Evolutionary conservation across 2,888 invertebrate species (phyloP), one percentile per base, ranked within the genome.

Genomic region (Apamea anceps): DNA sequence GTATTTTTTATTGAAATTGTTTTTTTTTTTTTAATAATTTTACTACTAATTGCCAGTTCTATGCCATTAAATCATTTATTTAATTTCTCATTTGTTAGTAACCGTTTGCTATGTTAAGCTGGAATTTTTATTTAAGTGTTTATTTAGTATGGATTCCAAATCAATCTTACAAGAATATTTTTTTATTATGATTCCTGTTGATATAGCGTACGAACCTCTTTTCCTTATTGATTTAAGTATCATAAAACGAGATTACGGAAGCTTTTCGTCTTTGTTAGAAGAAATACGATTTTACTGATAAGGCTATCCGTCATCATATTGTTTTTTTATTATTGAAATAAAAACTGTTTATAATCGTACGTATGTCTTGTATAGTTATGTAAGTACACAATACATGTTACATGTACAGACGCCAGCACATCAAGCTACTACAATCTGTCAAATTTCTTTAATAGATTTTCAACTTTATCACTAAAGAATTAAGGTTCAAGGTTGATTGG

Each of bases 181-280:
- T 72, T 71, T 71, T 71, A 4, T 1, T 48, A 60, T 71, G 73
- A 66, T 77, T 48, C 10, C 28, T 42, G 0, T 37, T 71, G 71
- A 75, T 42, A 78, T 78, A 66, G 18, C 71, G 60, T 54, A 68
- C 57, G 42, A 84, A 77, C 83, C 21, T 76, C 15, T 86, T 77
- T 48, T 32, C 72, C 57, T 37, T 72, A 75, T 75, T 72, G 79
- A 86, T 84, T 62, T 83, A 57, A 57, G 57, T 57, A 72, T 60
- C 72, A 74, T 72, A 72, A 82, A 65, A 79, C 57, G 32, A 75
- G 84, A 86, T 87, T 79, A 74, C 28, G 37, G 45, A 76, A 66
- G 45, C 51, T 77, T 79, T 72, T 72, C 75, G 60, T 66, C 75
- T 75, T 78, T 78, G 65, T 74, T 65, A 60, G 25, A 67, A 32